Evolutionary conservation across 2,797 vertebrate species (phyloP).

Genomic region (Dendrocincla tyrannina): DNA sequence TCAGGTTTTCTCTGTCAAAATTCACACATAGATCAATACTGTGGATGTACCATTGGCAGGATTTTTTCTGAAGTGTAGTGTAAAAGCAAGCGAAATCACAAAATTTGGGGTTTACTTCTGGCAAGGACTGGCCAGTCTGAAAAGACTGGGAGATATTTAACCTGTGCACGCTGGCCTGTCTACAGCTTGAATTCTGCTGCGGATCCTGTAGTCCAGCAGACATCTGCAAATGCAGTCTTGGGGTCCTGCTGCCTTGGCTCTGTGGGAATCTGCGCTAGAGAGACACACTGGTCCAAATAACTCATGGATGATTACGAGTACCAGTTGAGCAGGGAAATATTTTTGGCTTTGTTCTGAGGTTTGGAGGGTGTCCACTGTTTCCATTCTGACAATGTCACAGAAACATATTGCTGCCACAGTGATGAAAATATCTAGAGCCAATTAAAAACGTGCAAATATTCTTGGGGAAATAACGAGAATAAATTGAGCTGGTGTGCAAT

Average conservation of each 20-base stretch:
- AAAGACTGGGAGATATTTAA: neutral
- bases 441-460: slow-evolving; percentile 40
- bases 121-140: neutral
- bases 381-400: slow-evolving; percentile 43
- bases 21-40: neutral
- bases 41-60: neutral
- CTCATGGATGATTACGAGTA: neutral
- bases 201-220: neutral
- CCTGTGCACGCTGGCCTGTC: neutral
- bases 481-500: neutral
- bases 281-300: neutral
- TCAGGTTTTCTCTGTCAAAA: neutral
- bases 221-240: neutral
- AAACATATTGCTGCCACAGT: neutral
- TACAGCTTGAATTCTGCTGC: neutral
- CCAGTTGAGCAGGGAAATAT: neutral
- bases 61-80: neutral
- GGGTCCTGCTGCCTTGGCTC: neutral
- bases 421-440: slow-evolving; percentile 37
- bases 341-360: slow-evolving; percentile 36
- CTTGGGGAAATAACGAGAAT: slow-evolving; percentile 8
- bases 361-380: slow-evolving; percentile 24
- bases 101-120: neutral
- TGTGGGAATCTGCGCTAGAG: neutral
- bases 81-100: neutral